Base-by-base conservation (phyloP, 1,140 invertebrate species). In the Euura saliciscinereae region DNA sequence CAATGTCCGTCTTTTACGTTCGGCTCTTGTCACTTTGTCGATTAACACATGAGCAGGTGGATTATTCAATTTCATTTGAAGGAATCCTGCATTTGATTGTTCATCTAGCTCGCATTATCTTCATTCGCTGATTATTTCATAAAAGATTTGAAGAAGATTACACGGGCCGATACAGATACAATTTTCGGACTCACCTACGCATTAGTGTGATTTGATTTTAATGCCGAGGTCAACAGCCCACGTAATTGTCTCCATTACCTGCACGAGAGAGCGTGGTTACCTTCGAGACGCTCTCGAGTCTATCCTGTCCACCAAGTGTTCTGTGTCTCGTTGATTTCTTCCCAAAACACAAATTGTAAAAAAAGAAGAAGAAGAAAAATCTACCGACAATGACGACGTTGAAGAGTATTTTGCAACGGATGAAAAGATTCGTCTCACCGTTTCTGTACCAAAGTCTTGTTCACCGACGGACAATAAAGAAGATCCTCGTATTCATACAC, bases 171-270 rank as follows among this genome's bases (percentile, higher is more conserved):
- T 59, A 59, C 51, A 59, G 51, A 59, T 59, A 59, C 8, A 59
- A n/a, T 59, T 59, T 59, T 59, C 51, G 5, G 71, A 66, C 45
- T 65, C 73, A 43, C 59, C 75, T 13, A 78, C 64, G 71, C 73
- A 74, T 75, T 71, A 75, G 76, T 78, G 78, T 80, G 79, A 84
- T 85, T 83, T 74, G 81, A 84, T 84, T 83, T 84, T 82, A 83
- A 84, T 84, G 80, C 72, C 75, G 79, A 80, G 78, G 78, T 80
- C 73, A 81, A 69, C 76, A 75, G 71, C 77, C 77, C 78, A 76
- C 75, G 79, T 84, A 83, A 84, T 84, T 84, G 81, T 84, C 80
- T 80, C 77, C 77, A 85, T 85, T 85, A 84, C 68, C 81, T 82
- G 80, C 80, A 83, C 83, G 82, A 84, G 77, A 83, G 78, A 76